Evolutionary conservation across 1,140 invertebrate genomes (phyloP).

Genomic region (Drosophila lacteicornis): DNA sequence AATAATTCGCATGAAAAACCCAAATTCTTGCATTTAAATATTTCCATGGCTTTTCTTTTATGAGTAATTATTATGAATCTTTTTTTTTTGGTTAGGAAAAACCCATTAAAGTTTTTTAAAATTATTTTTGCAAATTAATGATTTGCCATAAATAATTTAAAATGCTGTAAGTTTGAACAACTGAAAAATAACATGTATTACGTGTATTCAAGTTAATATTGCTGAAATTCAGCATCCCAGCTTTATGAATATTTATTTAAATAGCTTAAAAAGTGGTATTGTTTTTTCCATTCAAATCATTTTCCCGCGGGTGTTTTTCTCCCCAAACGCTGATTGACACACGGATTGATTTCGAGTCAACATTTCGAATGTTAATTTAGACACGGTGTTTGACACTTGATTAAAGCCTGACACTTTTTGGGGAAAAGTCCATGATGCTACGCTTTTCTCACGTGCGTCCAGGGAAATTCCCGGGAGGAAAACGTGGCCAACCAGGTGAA

Average conservation of each 20-base stretch:
- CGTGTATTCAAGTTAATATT: too few species aligned
- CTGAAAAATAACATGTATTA: too few species aligned
- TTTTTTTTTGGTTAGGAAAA: not conserved
- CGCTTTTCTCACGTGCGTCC: constrained; percentile 13
- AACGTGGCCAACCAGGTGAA: constrained; percentile 39
- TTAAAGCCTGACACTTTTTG: constrained; percentile 38
- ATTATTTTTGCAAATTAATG: too few species aligned
- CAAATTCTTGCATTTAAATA: not conserved
- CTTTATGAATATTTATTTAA: not conserved
- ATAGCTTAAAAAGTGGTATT: too few species aligned
- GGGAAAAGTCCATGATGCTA: constrained; percentile 1
- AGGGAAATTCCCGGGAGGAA: constrained; percentile 21
- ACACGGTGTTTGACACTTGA: constrained; percentile 43
- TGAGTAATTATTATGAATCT: too few species aligned
- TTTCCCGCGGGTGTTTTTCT: not conserved
- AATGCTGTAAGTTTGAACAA: too few species aligned
- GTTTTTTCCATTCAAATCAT: not conserved
- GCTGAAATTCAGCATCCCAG: too few species aligned
- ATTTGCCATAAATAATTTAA: too few species aligned
- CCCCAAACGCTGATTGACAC: constrained; percentile 23
- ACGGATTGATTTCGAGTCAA: constrained; percentile 27
- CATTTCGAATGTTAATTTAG: constrained; percentile 41
- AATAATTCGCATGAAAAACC: not conserved
- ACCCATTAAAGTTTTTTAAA: too few species aligned
- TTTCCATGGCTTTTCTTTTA: not conserved